Conservation (phyloP, 2,888 invertebrate species). For the Lissonota sp. region DNA sequence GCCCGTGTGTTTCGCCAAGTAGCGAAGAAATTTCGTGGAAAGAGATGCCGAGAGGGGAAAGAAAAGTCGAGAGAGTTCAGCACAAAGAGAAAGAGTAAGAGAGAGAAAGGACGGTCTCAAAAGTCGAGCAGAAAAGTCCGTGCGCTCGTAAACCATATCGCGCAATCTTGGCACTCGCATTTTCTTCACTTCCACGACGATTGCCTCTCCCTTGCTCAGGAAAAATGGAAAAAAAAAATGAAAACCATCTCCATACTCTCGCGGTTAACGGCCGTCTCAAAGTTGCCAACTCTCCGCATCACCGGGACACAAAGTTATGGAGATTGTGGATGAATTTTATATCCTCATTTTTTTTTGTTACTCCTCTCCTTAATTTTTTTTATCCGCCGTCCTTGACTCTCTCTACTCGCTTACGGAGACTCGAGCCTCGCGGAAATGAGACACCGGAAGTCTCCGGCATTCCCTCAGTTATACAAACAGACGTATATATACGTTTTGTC, state of each 20-base stretch:
- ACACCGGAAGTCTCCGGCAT: constrained; percentile 16
- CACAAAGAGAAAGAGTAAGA: not conserved
- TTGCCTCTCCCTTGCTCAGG: constrained; percentile 8
- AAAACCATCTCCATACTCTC: not conserved
- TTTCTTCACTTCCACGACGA: constrained; percentile 46
- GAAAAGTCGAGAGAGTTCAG: constrained; percentile 12
- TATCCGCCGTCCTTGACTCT: not conserved
- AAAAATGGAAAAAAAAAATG: not conserved
- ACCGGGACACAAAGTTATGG: constrained; percentile 28
- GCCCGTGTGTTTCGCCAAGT: constrained; percentile 32
- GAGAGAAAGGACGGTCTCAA: constrained; percentile 10
- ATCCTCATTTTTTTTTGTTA: constrained; percentile 1
- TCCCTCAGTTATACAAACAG: not conserved
- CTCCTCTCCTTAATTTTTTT: not conserved
- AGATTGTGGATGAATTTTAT: constrained; percentile 32
- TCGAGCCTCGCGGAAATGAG: constrained; percentile 5
- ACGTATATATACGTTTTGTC: not conserved
- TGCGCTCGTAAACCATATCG: constrained; percentile 51
- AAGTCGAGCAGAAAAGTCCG: constrained; percentile 19
- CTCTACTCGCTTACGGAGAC: too few species aligned
- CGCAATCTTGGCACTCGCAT: constrained; percentile 57
- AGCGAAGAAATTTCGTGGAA: constrained; percentile 38
- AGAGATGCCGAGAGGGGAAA: constrained; percentile 18
- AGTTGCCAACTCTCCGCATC: constrained; percentile 41
- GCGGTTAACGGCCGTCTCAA: constrained; percentile 27